A percentile compares a stretch with the other conserved stretches of the same genome.
Evolutionary conservation across 2,797 vertebrate genomes (phyloP).

Genomic region (Semaprochilodus insignis): DNA sequence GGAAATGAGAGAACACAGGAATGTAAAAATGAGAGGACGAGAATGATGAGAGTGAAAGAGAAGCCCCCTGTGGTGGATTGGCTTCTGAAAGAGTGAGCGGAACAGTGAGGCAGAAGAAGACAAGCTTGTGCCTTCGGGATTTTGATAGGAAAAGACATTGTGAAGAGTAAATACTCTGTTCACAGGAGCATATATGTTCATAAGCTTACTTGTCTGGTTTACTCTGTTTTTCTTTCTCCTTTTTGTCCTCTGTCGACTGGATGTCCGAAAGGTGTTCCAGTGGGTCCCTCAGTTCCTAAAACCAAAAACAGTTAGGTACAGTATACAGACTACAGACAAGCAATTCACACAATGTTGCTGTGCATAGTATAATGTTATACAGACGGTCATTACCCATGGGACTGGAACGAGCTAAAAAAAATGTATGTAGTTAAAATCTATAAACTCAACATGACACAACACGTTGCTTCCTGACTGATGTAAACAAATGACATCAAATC

Average conservation of each 20-base stretch:
- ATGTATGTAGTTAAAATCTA: too few species aligned
- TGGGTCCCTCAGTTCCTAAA: constrained; percentile 80
- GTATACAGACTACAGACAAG: background rate
- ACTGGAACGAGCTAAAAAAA: too few species aligned
- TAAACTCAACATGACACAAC: too few species aligned
- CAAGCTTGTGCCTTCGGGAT: background rate
- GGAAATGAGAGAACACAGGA: constrained; percentile 20
- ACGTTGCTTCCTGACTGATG: too few species aligned
- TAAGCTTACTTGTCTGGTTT: constrained; percentile 76
- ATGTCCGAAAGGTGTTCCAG: constrained; percentile 74
- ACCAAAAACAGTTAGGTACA: background rate
- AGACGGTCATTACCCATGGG: background rate
- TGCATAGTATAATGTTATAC: background rate
- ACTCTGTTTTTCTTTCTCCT: constrained; percentile 64
- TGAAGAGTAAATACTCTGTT: background rate
- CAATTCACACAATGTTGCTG: background rate
- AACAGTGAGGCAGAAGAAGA: background rate
- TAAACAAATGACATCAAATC: too few species aligned
- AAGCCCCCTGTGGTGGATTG: background rate
- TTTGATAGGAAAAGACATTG: background rate
- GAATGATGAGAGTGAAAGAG: background rate
- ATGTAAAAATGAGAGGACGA: constrained; percentile 33
- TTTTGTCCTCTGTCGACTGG: constrained; percentile 62
- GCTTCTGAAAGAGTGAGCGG: background rate
- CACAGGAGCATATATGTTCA: background rate